Percentiles rank a stretch among this genome's conserved stretches.
phyloP scores from a whole-genome alignment of 2,888 invertebrate species.

The Tribolium freemani region DNA sequence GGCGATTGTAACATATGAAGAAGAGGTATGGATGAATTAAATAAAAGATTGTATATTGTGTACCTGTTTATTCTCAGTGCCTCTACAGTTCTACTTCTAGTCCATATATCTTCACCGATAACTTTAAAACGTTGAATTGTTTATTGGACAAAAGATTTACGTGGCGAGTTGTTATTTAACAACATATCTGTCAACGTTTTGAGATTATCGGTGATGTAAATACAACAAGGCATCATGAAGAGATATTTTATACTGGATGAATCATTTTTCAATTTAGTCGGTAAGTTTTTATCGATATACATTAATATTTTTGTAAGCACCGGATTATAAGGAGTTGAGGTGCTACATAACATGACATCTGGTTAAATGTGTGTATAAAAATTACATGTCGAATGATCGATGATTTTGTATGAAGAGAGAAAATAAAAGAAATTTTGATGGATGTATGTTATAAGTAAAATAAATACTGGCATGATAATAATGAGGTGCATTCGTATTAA shows the following conservation, averaged over 20 bases:
- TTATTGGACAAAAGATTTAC: constrained; percentile 34
- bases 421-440: background rate
- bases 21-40: background rate
- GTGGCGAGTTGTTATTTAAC: constrained; percentile 31
- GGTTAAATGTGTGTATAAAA: constrained; percentile 34
- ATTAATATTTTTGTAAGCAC: constrained; percentile 39
- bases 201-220: constrained; percentile 42
- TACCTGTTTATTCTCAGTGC: constrained; percentile 53
- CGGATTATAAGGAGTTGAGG: constrained; percentile 20
- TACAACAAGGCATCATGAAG: constrained; percentile 50
- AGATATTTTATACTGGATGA: constrained; percentile 43
- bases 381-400: constrained; percentile 12
- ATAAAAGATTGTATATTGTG: constrained; percentile 37
- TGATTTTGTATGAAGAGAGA: background rate
- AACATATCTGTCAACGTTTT: constrained; percentile 36
- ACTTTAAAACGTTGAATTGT: constrained; percentile 45
- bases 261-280: constrained; percentile 35
- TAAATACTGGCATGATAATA: constrained; percentile 28
- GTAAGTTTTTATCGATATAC: constrained; percentile 32
- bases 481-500: constrained; percentile 12
- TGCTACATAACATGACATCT: constrained; percentile 31
- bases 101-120: constrained; percentile 48
- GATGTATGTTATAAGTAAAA: constrained; percentile 15
- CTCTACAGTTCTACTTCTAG: constrained; percentile 51
- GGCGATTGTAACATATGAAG: no score